Evolutionary conservation across 2,888 invertebrate genomes (phyloP), one percentile per base, ranked within the genome.

Genomic region (Netelia virgata): DNA sequence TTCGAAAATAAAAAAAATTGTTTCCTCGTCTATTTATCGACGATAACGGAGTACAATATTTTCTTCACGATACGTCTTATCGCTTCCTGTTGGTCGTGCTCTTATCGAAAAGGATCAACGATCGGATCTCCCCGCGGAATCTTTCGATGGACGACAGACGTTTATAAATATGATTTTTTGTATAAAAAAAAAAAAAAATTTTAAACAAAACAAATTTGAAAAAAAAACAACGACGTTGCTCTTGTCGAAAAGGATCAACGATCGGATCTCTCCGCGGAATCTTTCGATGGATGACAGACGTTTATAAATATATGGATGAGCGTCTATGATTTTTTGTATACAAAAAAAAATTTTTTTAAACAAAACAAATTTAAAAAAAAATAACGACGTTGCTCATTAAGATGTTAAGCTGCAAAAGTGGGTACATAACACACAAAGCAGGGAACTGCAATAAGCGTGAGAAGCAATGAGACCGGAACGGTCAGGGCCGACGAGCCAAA

Each of bases 381-480:
- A 23, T 3, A 23, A 23, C 23, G 53, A 79, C 72, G n/a, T 43
- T 79, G 70, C n/a, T n/a, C 9, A 18, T 41, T 59, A 61, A 23
- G 64, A 63, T 23, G 70, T 63, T 78, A 63, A 78, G 70, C 63
- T 69, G 70, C 53, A 78, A 78, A 78, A 78, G 78, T 78, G 78
- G 78, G 70, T 70, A 79, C 23, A 69, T 28, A 28, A 28, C 47
- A 55, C 55, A 36, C 61, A 64, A 70, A 55, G 78, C 63, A 23
- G 70, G 55, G 64, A 72, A 75, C 80, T 64, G 82, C 83, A 79
- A 84, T 85, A 82, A 87, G 59, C 77, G 77, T 78, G 74, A 77
- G 72, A 75, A 74, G 86, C 85, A 89, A 90, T 86, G 88, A 90
- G 90, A 90, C 88, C 90, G 89, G 89, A 90, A 90, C 90, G 90